Conservation (phyloP, 2,113 vertebrate species). For the Tupaia tana region DNA sequence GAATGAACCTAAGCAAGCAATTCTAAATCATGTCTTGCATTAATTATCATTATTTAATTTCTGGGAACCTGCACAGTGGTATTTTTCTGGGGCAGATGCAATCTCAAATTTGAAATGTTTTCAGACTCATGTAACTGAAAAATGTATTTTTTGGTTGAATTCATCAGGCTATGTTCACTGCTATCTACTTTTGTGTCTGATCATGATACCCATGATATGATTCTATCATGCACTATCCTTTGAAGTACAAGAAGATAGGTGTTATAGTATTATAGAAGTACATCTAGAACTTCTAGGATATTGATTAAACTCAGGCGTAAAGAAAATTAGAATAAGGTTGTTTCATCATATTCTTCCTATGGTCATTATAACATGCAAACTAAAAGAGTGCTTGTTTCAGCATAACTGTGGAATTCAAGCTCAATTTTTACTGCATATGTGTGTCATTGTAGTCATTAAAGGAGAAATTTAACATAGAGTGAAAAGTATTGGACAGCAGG, state of each 20-base stretch:
- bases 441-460: slow-evolving; percentile 36
- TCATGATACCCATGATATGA: background rate
- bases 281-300: fast-evolving
- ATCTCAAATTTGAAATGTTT: slow-evolving; percentile 11
- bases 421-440: slow-evolving; percentile 31
- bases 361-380: background rate
- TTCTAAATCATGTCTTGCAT: background rate
- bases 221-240: background rate
- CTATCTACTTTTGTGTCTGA: slow-evolving; percentile 14
- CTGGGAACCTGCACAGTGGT: background rate
- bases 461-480: slow-evolving; percentile 20
- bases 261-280: background rate
- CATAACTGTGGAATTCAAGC: background rate
- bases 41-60: background rate
- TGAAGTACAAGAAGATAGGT: background rate
- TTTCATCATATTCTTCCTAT: background rate
- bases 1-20: background rate
- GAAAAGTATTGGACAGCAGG: background rate
- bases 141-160: background rate
- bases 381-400: background rate
- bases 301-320: background rate
- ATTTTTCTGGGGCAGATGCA: background rate
- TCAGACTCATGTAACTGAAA: background rate
- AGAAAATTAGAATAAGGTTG: background rate
- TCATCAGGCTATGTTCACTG: background rate